Evolutionary conservation across 2,113 vertebrate genomes (phyloP), one percentile per base, ranked within the genome.

Genomic region (Morone chrysops): DNA sequence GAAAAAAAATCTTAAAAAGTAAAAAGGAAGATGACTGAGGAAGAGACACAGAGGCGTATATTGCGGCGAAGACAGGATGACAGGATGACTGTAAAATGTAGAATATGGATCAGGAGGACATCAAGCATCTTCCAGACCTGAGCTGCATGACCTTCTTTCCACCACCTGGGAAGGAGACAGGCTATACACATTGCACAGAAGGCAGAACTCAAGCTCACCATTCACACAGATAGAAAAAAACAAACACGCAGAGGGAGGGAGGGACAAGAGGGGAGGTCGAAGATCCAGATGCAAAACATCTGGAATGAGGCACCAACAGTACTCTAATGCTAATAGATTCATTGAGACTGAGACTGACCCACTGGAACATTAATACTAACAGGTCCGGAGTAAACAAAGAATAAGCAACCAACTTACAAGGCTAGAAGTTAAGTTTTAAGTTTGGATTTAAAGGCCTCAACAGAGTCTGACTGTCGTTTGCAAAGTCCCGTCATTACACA

Each of bases 401-500:
- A 56, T 20, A 20, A 25, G 22, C 7, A 12, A 8, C 45, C 38
- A 1, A 12, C 31, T 22, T 8, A 68, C 6, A 57, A 38, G 22
- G 31, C 3, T 1, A 36, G 54, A 77, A 41, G 8, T 17, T 31
- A 20, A 43, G 67, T 11, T 69, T 47, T 12, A 54, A 17, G 53
- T 59, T 68, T n/a, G 47, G 45, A 51, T 41, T 62, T 9, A 18
- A n/a, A 53, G 56, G 38, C 47, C 47, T 43, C 8, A 10, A 1
- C n/a, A n/a, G 70, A 67, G 62, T 40, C 78, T 41, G 18, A 3
- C 43, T 31, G 62, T 61, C 14, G 56, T 66, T 54, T 75, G 81
- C 75, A 60, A 13, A 67, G 73, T 82, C 60, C 54, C 3, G 38
- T 56, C 2, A 22, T 82, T 43, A 53, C 31, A 61, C 51, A 47